Evolutionary conservation across 2,797 vertebrate genomes (phyloP), one percentile per base, ranked within the genome.

Genomic region (Phrynocephalus forsythii): DNA sequence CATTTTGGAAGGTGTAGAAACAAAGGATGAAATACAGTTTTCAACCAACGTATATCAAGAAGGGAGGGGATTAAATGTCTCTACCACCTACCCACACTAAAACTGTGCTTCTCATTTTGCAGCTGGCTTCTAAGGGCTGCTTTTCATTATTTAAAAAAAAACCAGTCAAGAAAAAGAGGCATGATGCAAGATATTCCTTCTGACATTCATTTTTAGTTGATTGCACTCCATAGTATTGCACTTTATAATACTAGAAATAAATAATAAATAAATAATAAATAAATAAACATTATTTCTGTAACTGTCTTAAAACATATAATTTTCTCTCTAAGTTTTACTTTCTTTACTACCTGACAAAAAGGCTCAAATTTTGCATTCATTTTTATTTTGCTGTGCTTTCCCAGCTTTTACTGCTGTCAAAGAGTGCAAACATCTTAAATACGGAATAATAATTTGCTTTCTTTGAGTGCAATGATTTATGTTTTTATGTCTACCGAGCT

Each of bases 331-430:
- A 93, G 94, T 93, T 90, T 91, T 90, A 83, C 91, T 94, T 91
- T 91, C 84, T 92, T 94, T 95, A 95, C 93, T 94, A 93, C 92
- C 96, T 96, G 95, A 93, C 94, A 95, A 87, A 88, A 92, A 92
- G 69, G 86, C 92, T 95, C 93, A 83, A 93, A 93, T 86, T 89
- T 92, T 90, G 89, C 94, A 95, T 95, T 96, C 94, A 95, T 96
- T 96, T 95, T 91, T 91, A 95, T 96, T 95, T 95, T 93, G 91
- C 88, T 91, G 92, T 90, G 94, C 94, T 96, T 94, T 94, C 93
- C 90, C n/a, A 79, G 11, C 7, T 94, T 94, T 86, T 93, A 92
- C 94, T 94, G 93, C 94, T 95, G 92, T 94, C 93, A 92, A 93
- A 91, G 82, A 95, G 87, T 92, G 93, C 95, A 95, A 95, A 94